Evolutionary conservation across 2,797 vertebrate species (phyloP), one percentile per base, ranked within the genome.

Genomic region (Bradypodion pumilum): DNA sequence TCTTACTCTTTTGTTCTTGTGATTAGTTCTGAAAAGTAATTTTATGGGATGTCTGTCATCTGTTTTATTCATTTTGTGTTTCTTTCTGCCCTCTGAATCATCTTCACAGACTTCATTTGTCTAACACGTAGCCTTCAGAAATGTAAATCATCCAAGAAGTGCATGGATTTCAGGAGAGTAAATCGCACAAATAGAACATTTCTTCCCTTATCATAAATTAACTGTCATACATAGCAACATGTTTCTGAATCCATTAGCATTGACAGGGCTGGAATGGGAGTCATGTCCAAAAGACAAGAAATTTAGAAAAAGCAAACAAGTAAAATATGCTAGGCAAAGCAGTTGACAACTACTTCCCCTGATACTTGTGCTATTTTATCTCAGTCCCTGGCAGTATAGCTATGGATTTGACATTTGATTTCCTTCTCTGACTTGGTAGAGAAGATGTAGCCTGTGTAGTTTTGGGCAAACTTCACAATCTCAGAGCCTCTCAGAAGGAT

Each of bases 21-120:
- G 3, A 49, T 68, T 77, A 81, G 84, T 63, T 68, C n/a, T 5
- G 62, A n/a, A 72, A 74, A 46, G 63, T 83, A 83, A 87, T 74
- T 79, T 79, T 82, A 74, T 73, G 66, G 80, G 72, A 74, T 49
- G 25, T 21, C 70, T 76, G 49, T 78, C 2, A n/a, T 25, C 80
- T 78, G 40, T 49, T 86, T 88, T 78, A n/a, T 80, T 88, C 8
- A 65, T 84, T 86, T 80, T 69, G 29, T 40, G 78, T 69, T 75
- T 84, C 72, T 5, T 83, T 60, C 70, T 73, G 3, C 65, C 72
- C 37, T 73, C 32, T 84, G 63, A 84, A 75, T 84, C 40, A 62
- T 86, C 7, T 74, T 76, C 59, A 79, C 13, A 46, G 46, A 35
- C 49, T 70, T 13, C 0, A 35, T 77, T 89, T 88, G 83, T 85